A percentile compares a stretch with the other conserved stretches of the same genome.
phyloP scores from a whole-genome alignment of 2,113 vertebrate species.

The Synodontis membranacea region DNA sequence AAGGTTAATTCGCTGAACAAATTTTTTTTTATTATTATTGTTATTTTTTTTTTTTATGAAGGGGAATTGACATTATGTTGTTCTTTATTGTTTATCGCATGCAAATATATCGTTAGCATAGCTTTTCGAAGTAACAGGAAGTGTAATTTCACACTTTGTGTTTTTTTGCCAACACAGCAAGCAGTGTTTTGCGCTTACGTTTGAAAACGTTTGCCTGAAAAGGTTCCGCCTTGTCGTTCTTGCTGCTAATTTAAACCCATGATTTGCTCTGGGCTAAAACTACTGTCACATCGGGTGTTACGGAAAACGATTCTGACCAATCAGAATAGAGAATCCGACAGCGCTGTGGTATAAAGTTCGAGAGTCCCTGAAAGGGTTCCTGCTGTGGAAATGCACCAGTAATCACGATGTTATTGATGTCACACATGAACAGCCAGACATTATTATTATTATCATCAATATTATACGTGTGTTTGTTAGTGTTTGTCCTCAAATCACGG shows the following conservation, averaged over 20 bases:
- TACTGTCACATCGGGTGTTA: background rate
- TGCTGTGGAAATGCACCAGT: background rate
- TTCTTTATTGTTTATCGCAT: background rate
- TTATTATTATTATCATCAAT: background rate
- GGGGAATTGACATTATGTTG: background rate
- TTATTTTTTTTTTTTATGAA: too few species aligned
- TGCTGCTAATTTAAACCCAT: background rate
- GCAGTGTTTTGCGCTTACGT: background rate
- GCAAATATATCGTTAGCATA: background rate
- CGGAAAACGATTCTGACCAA: background rate
- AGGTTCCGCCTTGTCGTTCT: background rate
- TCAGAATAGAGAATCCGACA: background rate
- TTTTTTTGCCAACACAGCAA: background rate
- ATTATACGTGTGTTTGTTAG: background rate
- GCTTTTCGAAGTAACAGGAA: background rate
- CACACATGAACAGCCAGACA: background rate
- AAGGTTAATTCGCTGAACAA: background rate
- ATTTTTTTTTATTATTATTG: too few species aligned
- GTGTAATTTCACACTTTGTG: background rate
- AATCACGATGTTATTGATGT: background rate
- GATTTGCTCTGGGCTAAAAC: background rate
- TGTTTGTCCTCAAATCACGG: background rate
- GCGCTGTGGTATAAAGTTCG: background rate
- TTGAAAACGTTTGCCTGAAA: background rate
- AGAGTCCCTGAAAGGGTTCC: background rate